Evolutionary conservation across 2,888 invertebrate genomes (phyloP).

Genomic region (Myopa tessellatipennis): DNA sequence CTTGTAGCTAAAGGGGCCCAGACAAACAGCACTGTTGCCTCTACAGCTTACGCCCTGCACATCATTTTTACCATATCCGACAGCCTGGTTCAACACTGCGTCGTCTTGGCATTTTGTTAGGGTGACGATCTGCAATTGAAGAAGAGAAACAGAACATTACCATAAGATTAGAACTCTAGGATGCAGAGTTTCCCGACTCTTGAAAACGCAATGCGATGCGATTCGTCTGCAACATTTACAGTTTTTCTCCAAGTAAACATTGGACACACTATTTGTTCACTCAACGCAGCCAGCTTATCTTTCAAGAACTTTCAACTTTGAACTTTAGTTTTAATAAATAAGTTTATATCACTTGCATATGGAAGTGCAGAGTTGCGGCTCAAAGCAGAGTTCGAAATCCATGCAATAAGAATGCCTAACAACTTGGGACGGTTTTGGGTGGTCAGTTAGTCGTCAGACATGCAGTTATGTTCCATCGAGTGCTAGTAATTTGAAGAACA

Average conservation of each 20-base stretch:
- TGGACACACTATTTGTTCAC: neutral
- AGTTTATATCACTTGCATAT: constrained; percentile 57
- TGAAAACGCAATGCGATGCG: too few species aligned
- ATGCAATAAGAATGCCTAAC: constrained; percentile 56
- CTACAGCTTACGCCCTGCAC: constrained; percentile 54
- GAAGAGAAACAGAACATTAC: constrained; percentile 13
- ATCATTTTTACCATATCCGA: constrained; percentile 4
- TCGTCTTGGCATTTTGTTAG: constrained; percentile 54
- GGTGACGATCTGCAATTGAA: constrained; percentile 55
- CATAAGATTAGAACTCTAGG: too few species aligned
- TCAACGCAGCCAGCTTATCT: neutral
- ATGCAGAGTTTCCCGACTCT: too few species aligned
- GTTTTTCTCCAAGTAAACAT: neutral
- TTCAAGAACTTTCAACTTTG: neutral
- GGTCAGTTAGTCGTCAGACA: constrained; percentile 45
- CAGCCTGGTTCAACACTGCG: constrained; percentile 42
- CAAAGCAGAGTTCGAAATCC: constrained; percentile 56
- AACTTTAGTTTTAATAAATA: neutral
- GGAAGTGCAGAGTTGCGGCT: constrained; percentile 51
- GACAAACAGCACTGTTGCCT: constrained; percentile 60
- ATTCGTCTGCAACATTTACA: too few species aligned
- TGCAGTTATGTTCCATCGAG: constrained; percentile 49
- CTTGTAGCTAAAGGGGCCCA: constrained; percentile 60
- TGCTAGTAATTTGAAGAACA: constrained; percentile 49
- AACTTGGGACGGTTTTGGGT: constrained; percentile 48